A percentile compares a stretch with the other conserved stretches of the same genome.
phyloP scores from a whole-genome alignment of 2,888 invertebrate genomes.

The Hypselothyrea guttata region DNA sequence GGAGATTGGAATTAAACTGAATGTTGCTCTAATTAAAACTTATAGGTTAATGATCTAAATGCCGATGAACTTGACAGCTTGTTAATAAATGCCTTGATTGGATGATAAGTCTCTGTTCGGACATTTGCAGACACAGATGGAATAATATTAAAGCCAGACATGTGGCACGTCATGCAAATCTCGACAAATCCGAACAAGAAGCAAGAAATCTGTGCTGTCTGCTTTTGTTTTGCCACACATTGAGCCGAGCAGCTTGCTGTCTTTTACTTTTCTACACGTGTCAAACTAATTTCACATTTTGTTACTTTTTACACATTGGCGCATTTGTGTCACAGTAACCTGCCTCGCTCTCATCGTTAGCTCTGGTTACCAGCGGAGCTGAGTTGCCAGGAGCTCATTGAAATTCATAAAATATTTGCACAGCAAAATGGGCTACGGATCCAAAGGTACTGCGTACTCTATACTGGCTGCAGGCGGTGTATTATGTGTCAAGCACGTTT shows the following conservation, averaged over 20 bases:
- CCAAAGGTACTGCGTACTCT: neutral
- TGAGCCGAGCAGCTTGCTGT: conserved; percentile 42
- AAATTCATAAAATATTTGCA: conserved; percentile 76
- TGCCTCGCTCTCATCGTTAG: neutral
- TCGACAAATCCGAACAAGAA: conserved; percentile 15
- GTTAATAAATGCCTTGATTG: neutral
- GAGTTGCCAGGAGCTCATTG: conserved; percentile 59
- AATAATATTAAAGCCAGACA: neutral
- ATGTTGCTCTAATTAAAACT: no score
- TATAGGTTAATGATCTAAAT: no score
- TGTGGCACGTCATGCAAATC: conserved; percentile 12
- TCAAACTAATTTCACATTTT: conserved; percentile 76
- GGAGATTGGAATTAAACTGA: no score
- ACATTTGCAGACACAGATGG: neutral
- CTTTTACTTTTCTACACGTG: conserved; percentile 61
- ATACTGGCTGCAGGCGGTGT: conserved; percentile 58
- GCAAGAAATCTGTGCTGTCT: conserved; percentile 23
- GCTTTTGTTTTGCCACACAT: conserved; percentile 28
- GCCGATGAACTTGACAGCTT: no score
- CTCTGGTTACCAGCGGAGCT: neutral
- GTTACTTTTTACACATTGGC: conserved; percentile 68
- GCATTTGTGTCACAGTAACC: no score
- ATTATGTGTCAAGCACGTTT: conserved; percentile 77
- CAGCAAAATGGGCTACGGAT: conserved; percentile 68
- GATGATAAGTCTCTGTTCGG: neutral